A percentile compares a stretch with the other conserved stretches of the same genome.
Conservation (phyloP, 2,113 vertebrate species). For the Nyctibius bracteatus region DNA sequence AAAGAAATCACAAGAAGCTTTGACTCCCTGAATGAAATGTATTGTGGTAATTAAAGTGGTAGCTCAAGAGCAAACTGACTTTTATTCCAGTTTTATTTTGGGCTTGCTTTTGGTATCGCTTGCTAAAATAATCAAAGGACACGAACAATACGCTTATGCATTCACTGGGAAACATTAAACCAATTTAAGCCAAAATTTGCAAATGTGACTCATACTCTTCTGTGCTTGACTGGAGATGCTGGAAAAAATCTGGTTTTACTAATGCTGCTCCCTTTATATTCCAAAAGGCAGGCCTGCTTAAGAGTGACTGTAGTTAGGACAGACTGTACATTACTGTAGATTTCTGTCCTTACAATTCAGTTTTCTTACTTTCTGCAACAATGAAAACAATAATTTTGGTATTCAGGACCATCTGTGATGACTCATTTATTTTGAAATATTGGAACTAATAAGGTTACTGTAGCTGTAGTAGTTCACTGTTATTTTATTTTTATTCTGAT, state of each 20-base stretch:
- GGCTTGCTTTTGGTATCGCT: conserved; percentile 25
- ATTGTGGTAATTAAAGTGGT: neutral
- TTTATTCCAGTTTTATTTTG: conserved; percentile 38
- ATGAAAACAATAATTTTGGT: neutral
- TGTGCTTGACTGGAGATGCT: conserved; percentile 20
- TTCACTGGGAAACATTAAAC: conserved; percentile 36
- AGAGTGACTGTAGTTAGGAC: neutral
- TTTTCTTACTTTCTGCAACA: neutral
- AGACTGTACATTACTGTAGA: neutral
- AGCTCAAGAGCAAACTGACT: conserved; percentile 7
- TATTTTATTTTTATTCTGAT: neutral
- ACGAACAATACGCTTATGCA: conserved; percentile 41
- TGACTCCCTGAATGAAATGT: neutral
- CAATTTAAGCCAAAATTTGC: conserved; percentile 54
- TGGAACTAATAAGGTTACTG: neutral
- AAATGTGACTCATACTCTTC: conserved; percentile 52
- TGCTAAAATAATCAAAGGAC: neutral
- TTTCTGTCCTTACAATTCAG: neutral
- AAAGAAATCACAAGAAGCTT: neutral
- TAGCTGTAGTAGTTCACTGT: neutral
- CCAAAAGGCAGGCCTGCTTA: neutral
- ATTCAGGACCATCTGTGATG: neutral
- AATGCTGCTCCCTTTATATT: neutral
- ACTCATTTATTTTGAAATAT: neutral
- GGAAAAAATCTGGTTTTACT: neutral